Percentiles rank a stretch among this genome's conserved stretches.
These are phyloP conservation scores for Hirtodrosophila histrioides DNA, from an alignment of 2,888 invertebrate genomes.

Conservation along the genomic window DNA sequence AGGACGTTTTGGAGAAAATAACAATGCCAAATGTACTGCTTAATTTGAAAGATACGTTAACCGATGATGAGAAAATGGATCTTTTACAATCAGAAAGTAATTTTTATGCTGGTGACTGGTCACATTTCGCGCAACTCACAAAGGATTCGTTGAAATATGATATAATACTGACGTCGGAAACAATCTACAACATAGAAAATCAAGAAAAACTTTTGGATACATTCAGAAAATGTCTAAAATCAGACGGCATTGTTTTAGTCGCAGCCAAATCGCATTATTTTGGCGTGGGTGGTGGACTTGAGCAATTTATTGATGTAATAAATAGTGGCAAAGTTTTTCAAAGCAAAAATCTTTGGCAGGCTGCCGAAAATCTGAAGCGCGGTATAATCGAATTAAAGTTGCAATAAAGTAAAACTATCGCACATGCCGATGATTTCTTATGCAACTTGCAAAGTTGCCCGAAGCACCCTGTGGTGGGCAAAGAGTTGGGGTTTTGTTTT, in stretches of 20 bases:
- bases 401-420: constrained; percentile 42
- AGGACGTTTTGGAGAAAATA: constrained; percentile 91
- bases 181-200: constrained; percentile 93
- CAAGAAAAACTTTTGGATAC: constrained; percentile 90
- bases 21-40: constrained; percentile 92
- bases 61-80: constrained; percentile 46
- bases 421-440: constrained; percentile 14
- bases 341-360: constrained; percentile 87
- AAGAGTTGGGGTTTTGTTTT: constrained; percentile 53
- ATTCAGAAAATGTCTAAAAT: constrained; percentile 86
- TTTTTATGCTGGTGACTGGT: constrained; percentile 92
- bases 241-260: constrained; percentile 88
- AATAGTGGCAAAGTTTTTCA: constrained; percentile 86
- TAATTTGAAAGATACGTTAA: constrained; percentile 84
- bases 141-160: constrained; percentile 88
- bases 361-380: constrained; percentile 84
- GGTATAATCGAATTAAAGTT: constrained; percentile 80
- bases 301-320: constrained; percentile 89
- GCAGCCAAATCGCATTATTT: constrained; percentile 97
- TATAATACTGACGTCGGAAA: constrained; percentile 95
- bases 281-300: constrained; percentile 95
- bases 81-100: constrained; percentile 62
- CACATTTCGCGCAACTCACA: constrained; percentile 85
- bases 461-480: constrained; percentile 37
- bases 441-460: neutral